A percentile compares a stretch with the other conserved stretches of the same genome.
phyloP scores from a whole-genome alignment of 2,113 vertebrate genomes.

The Vidua chalybeata region DNA sequence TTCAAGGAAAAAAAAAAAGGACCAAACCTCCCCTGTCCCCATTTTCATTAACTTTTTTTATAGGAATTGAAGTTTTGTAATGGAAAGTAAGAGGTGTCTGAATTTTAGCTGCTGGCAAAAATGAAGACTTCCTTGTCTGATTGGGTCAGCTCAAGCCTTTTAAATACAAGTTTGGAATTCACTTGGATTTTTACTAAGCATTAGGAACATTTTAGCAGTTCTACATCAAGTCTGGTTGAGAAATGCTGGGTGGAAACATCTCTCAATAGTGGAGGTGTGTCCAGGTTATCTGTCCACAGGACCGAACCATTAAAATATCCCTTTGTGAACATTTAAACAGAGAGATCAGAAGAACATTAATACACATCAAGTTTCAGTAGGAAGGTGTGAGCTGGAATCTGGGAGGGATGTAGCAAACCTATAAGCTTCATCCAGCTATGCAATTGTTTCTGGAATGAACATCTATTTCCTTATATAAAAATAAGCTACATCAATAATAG shows the following conservation, averaged over 20 bases:
- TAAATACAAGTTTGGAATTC: background rate
- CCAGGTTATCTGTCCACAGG: background rate
- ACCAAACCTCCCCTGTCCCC: accelerated
- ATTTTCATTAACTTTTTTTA: background rate
- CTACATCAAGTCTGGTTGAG: background rate
- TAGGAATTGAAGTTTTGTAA: background rate
- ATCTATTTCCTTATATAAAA: background rate
- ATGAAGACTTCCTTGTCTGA: background rate
- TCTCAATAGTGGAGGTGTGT: background rate
- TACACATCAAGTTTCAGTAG: background rate
- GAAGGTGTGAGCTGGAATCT: background rate
- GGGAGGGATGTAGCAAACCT: background rate
- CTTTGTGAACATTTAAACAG: background rate
- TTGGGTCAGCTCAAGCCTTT: background rate
- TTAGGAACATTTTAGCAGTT: background rate
- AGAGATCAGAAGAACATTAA: background rate
- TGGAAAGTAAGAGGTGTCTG: background rate
- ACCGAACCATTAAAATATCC: background rate
- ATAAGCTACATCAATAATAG: background rate
- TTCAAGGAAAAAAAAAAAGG: background rate
- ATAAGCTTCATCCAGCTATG: background rate
- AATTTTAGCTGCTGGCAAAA: background rate
- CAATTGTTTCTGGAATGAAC: background rate
- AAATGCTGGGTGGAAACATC: background rate
- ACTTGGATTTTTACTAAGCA: background rate